Percentiles rank a stretch among this genome's conserved stretches.
Conservation (phyloP, 1,140 invertebrate genomes). For the Scaptomyza montana region DNA sequence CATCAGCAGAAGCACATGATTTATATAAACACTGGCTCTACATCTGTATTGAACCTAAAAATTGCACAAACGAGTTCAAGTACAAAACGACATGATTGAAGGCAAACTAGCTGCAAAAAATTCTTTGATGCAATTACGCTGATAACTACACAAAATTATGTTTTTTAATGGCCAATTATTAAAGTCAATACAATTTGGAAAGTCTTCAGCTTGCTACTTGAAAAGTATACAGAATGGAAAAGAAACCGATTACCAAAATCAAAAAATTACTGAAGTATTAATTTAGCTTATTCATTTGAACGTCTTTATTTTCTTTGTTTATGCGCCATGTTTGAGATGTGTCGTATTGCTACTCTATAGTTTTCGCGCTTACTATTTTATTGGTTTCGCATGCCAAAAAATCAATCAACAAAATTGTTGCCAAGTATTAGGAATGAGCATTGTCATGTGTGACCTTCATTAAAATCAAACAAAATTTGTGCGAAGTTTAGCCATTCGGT, state of each 20-base stretch:
- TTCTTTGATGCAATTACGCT: slow-evolving; percentile 42
- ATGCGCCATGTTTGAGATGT: slow-evolving; percentile 30
- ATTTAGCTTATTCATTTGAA: neutral
- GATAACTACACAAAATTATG: slow-evolving; percentile 14
- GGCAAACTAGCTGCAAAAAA: slow-evolving; percentile 52
- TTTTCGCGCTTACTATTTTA: slow-evolving; percentile 41
- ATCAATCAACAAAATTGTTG: slow-evolving; percentile 73
- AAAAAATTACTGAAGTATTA: neutral
- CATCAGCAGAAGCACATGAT: neutral
- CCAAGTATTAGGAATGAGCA: slow-evolving; percentile 62
- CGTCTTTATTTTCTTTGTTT: neutral
- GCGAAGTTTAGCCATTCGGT: slow-evolving; percentile 72
- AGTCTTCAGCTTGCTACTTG: slow-evolving; percentile 5
- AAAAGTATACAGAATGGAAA: neutral
- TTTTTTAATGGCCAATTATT: slow-evolving; percentile 30
- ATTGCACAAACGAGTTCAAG: slow-evolving; percentile 58
- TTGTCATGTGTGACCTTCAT: slow-evolving; percentile 61
- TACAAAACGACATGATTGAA: slow-evolving; percentile 54
- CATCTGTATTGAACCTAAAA: slow-evolving; percentile 61
- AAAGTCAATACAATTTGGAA: slow-evolving; percentile 7
- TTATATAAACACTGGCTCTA: slow-evolving; percentile 39
- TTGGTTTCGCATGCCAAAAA: slow-evolving; percentile 62
- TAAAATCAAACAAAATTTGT: slow-evolving; percentile 64
- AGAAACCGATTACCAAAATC: neutral
- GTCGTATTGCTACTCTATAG: slow-evolving; percentile 64